Evolutionary conservation across 1,140 invertebrate genomes (phyloP).

Genomic region (Harpegnathos saltator): DNA sequence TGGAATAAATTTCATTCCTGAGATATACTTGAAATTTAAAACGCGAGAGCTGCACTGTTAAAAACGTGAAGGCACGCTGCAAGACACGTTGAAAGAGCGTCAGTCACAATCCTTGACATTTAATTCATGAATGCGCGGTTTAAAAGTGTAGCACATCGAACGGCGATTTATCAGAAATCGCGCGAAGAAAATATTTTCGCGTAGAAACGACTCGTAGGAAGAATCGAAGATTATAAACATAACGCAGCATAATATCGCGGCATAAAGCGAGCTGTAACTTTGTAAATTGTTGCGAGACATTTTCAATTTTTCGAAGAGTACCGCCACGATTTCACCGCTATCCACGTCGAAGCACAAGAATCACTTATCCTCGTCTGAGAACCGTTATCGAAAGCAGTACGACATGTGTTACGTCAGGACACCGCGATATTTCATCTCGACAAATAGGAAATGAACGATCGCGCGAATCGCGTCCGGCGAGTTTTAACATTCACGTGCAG

Average conservation of each 20-base stretch:
- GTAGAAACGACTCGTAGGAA: not conserved
- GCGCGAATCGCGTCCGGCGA: not conserved
- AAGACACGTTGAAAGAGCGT: not conserved
- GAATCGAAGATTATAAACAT: constrained; percentile 4
- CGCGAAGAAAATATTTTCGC: too few species aligned
- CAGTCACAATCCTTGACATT: too few species aligned
- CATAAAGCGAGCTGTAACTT: too few species aligned
- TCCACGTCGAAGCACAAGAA: not conserved
- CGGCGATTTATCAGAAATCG: too few species aligned
- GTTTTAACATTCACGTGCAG: not conserved
- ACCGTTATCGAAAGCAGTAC: not conserved
- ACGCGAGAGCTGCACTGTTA: not conserved
- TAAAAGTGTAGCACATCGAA: too few species aligned
- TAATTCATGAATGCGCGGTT: too few species aligned
- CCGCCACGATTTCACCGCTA: not conserved
- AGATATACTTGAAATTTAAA: not conserved
- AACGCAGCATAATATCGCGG: too few species aligned
- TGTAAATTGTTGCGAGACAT: too few species aligned
- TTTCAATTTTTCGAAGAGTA: too few species aligned
- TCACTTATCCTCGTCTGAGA: not conserved
- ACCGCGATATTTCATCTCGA: not conserved
- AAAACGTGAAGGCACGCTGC: not conserved
- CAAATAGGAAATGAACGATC: not conserved
- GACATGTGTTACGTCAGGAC: not conserved
- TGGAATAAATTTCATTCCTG: not conserved